Conservation (phyloP, 2,113 vertebrate genomes). For the Vimba vimba region DNA sequence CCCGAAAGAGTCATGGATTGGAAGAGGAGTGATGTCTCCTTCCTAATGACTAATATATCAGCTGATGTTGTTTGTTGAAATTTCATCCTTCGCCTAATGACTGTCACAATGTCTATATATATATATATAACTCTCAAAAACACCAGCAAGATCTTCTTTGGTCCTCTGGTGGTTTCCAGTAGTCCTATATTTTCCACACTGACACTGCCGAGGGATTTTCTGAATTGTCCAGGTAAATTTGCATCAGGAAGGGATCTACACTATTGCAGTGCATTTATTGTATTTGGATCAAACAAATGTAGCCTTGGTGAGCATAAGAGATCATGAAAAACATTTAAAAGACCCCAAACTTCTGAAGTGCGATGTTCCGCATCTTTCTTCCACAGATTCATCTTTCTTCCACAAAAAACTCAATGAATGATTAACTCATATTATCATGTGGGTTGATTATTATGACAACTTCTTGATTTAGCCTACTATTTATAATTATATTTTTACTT, state of each 20-base stretch:
- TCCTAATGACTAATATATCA: not conserved
- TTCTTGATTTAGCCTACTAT: not conserved
- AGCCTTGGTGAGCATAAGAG: not conserved
- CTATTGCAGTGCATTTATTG: not conserved
- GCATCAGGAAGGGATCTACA: not conserved
- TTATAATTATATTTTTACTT: not conserved
- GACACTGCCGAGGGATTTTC: not conserved
- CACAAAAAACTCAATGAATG: too few relatives aligned
- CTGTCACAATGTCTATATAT: not conserved
- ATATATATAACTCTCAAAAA: not conserved
- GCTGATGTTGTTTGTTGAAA: constrained; percentile 5
- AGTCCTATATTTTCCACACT: constrained; percentile 7
- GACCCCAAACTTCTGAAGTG: not conserved
- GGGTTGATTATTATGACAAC: not conserved
- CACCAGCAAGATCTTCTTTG: not conserved
- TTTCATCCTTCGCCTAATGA: not conserved
- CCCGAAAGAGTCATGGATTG: not conserved
- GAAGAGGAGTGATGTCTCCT: not conserved
- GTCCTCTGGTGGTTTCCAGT: not conserved
- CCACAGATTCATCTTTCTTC: too few relatives aligned
- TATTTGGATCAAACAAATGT: not conserved
- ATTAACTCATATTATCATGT: too few relatives aligned
- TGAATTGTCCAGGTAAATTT: not conserved
- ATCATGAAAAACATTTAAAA: too few relatives aligned
- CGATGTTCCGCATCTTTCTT: not conserved